phyloP scores from a whole-genome alignment of 2,888 invertebrate genomes.

The Creontiades dilutus region DNA sequence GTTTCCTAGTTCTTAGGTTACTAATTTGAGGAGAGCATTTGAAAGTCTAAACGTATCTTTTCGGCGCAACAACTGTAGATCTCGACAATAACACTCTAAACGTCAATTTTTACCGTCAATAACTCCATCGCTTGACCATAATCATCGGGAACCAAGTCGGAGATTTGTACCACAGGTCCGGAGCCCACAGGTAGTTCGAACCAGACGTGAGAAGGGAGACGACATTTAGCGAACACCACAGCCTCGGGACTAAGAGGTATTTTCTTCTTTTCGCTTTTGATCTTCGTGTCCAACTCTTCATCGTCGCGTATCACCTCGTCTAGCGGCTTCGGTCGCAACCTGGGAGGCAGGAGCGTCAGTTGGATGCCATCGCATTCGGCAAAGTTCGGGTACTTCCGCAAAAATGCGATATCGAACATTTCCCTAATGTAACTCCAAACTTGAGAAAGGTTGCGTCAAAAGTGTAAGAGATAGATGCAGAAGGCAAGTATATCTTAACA shows the following conservation, averaged over 20 bases:
- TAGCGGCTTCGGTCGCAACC: constrained; percentile 49
- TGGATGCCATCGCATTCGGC: constrained; percentile 31
- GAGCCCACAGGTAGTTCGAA: neutral
- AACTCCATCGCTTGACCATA: constrained; percentile 6
- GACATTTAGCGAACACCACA: neutral
- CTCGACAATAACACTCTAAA: too few species aligned
- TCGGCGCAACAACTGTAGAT: too few species aligned
- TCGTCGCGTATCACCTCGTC: constrained; percentile 53
- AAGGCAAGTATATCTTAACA: too few species aligned
- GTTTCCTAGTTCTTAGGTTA: too few species aligned
- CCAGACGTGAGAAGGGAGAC: constrained; percentile 8
- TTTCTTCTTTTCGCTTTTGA: constrained; percentile 60
- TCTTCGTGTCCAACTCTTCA: constrained; percentile 50
- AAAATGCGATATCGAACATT: constrained; percentile 35
- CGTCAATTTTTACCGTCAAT: constrained; percentile 14
- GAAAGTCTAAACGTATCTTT: too few species aligned
- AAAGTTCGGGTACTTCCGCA: constrained; percentile 43
- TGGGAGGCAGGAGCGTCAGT: constrained; percentile 43
- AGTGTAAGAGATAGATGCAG: too few species aligned
- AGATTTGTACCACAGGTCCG: neutral
- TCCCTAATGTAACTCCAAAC: neutral
- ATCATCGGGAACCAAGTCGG: neutral
- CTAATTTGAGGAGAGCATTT: too few species aligned
- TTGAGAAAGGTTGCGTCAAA: too few species aligned
- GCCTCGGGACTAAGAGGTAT: constrained; percentile 46